Base-by-base conservation (phyloP, 2,888 invertebrate genomes). In the Sphecodes monilicornis region DNA sequence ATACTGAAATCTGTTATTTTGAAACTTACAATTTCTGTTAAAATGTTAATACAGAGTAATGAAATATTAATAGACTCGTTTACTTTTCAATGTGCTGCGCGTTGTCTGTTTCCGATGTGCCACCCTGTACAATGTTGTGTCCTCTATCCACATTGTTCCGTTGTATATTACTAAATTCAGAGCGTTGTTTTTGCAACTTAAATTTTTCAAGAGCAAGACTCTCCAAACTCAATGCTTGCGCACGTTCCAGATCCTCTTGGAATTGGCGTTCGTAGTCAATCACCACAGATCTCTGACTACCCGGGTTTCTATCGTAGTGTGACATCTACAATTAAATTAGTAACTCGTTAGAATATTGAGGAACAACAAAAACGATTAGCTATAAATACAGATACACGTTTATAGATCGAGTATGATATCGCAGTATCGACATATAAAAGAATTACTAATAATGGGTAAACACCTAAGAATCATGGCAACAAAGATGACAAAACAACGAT, bases 161-260 rank as follows among this genome's bases (percentile, higher is more conserved):
- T 36, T 86, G 90, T n/a, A 82, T 88, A 82, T 88, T 88, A 82
- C 85, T 91, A 82, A 90, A 91, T 13, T 93, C 92, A 32, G 90
- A 90, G 76, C 92, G 93, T 82, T 96, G 95, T 94, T 97, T 97
- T 94, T 97, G 96, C 87, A 97, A 96, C 90, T 96, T 96, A 94
- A 97, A 98, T 93, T 98, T 97, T 93, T 98, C 98, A 89, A 98
- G 95, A 64, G 98, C 98, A 89, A 98, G 96, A 92, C 97, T 98
- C 95, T 98, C 98, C 93, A 98, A 95, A 95, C 98, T 98, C 72
- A 98, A 95, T 76, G 98, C 98, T 94, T 97, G 98, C 1, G 98
- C 98, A 94, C 97, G 97, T 95, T 98, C 98, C 94, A 98, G 95
- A 93, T 98, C 98, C 87, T 97, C 97, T 96, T 98, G 96, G 93